Conservation (phyloP, 2,113 vertebrate species). For the Mixornis gularis region DNA sequence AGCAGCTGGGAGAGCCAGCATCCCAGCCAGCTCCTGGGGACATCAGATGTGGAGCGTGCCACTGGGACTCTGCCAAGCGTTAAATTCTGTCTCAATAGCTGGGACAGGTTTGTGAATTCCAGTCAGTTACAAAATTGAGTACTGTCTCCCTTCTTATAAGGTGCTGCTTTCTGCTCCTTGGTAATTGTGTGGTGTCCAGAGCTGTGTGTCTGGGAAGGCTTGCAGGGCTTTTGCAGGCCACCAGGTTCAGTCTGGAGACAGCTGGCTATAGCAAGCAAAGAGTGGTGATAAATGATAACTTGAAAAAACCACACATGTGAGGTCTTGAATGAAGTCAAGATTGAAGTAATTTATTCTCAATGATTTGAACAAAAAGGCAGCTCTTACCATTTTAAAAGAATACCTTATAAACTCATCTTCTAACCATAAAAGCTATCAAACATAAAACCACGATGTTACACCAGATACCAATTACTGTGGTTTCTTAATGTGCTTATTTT, state of each 20-base stretch:
- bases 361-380: slow-evolving; percentile 63
- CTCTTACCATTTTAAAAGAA: slow-evolving; percentile 58
- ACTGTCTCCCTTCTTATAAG: not conserved
- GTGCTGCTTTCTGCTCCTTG: not conserved
- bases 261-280: slow-evolving; percentile 15
- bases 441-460: slow-evolving; percentile 27
- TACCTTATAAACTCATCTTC: slow-evolving; percentile 61
- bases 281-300: slow-evolving; percentile 43
- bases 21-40: not conserved
- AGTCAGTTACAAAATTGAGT: not conserved
- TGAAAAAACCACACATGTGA: not conserved
- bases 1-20: not conserved
- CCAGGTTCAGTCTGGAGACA: slow-evolving; percentile 26
- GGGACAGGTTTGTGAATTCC: not conserved
- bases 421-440: slow-evolving; percentile 64
- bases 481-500: slow-evolving; percentile 50
- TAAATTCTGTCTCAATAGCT: not conserved
- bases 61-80: not conserved
- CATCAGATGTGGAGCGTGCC: fast-evolving
- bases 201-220: not conserved
- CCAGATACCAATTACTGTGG: slow-evolving; percentile 15
- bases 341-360: slow-evolving; percentile 70
- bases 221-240: not conserved
- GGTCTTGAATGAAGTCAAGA: slow-evolving; percentile 65
- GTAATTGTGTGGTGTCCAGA: not conserved